Conservation (phyloP, 2,113 vertebrate species). For the Nycticorax nycticorax region DNA sequence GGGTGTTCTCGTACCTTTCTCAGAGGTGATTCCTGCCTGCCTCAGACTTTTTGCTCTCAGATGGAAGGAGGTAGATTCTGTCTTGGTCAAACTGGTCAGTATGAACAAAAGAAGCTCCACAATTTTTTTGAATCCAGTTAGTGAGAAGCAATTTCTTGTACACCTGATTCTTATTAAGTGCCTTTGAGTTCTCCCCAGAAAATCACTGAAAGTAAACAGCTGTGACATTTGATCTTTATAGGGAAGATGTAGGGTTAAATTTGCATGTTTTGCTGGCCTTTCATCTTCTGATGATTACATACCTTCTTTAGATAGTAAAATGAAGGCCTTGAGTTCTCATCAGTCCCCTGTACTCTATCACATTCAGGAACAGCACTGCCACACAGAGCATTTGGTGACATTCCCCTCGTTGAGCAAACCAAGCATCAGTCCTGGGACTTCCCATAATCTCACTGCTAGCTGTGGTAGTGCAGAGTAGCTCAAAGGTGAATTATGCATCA, state of each 20-base stretch:
- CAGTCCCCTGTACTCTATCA: not conserved
- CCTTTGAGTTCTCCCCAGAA: constrained; percentile 56
- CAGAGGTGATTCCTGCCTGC: not conserved
- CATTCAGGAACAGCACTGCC: not conserved
- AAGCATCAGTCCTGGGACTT: not conserved
- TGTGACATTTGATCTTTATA: constrained; percentile 62
- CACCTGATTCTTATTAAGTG: constrained; percentile 51
- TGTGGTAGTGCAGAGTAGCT: not conserved
- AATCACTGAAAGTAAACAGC: constrained; percentile 54
- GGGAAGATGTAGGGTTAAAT: constrained; percentile 49
- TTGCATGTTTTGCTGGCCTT: constrained; percentile 29
- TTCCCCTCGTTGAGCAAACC: accelerated
- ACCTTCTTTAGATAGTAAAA: not conserved
- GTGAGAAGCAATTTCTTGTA: constrained; percentile 45
- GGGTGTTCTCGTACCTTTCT: not conserved
- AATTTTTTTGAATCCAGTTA: constrained; percentile 56
- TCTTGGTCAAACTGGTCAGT: constrained; percentile 20
- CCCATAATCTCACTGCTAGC: not conserved
- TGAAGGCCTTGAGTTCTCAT: not conserved
- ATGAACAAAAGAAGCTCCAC: constrained; percentile 41
- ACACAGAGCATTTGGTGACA: not conserved
- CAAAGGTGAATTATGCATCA: not conserved
- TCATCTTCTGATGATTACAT: constrained; percentile 13
- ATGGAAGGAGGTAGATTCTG: constrained; percentile 29
- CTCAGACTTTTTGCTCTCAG: constrained; percentile 26